phyloP scores from a whole-genome alignment of 2,888 invertebrate species.

The Ectemnius lituratus region DNA sequence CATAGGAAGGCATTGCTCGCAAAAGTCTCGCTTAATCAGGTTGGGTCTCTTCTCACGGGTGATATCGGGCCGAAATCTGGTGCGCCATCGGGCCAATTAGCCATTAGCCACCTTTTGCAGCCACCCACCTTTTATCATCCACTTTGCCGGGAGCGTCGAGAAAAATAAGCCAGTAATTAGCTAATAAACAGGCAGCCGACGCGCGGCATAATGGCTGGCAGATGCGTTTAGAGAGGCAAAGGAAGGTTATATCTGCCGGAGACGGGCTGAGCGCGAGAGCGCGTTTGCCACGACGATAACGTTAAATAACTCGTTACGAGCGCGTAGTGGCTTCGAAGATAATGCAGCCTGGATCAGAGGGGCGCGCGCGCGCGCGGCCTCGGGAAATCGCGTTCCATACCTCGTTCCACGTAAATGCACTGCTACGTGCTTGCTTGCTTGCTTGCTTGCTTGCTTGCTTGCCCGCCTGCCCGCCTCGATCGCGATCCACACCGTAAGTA shows the following conservation, averaged over 20 bases:
- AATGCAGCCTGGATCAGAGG: conserved; percentile 36
- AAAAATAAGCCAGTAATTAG: conserved; percentile 63
- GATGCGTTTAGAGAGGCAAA: neutral
- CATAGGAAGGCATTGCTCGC: neutral
- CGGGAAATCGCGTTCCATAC: conserved; percentile 47
- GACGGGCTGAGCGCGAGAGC: neutral
- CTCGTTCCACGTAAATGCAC: conserved; percentile 46
- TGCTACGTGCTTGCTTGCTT: conserved; percentile 37
- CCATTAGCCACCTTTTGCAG: conserved; percentile 46
- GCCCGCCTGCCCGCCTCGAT: conserved; percentile 37
- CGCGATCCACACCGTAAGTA: conserved; percentile 36
- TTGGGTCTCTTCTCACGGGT: no score
- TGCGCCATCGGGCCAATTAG: conserved; percentile 51
- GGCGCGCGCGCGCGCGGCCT: neutral
- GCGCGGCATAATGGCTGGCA: neutral
- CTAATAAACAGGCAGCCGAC: conserved; percentile 57
- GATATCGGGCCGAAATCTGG: conserved; percentile 5
- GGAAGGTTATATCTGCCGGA: neutral
- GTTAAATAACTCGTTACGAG: conserved; percentile 54
- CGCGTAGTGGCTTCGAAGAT: conserved; percentile 34
- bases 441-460: conserved; percentile 13
- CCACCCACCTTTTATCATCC: conserved; percentile 57
- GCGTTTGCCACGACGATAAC: conserved; percentile 46
- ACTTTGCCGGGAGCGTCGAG: conserved; percentile 64
- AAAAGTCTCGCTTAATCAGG: neutral